These are phyloP conservation scores for Phthorimaea operculella DNA, from an alignment of 1,140 invertebrate species.

Conservation along the genomic window DNA sequence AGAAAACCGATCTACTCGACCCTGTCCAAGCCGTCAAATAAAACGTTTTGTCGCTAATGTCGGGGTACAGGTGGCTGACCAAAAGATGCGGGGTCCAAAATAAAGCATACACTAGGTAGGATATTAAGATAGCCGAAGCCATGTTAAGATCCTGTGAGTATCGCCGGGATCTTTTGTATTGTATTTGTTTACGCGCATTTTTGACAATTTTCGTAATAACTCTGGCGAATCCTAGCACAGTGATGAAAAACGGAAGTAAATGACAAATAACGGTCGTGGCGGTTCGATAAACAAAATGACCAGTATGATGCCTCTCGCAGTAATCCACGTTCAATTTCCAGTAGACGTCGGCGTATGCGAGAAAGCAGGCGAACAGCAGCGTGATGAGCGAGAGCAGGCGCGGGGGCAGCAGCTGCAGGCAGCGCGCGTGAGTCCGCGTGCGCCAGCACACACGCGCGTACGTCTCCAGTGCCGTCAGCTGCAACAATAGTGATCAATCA, in stretches of 20 bases:
- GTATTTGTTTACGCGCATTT: slow-evolving; percentile 58
- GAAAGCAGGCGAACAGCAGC: slow-evolving; percentile 10
- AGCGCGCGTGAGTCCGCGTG: slow-evolving; percentile 60
- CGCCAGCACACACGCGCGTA: slow-evolving; percentile 71
- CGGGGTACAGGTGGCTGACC: slow-evolving; percentile 66
- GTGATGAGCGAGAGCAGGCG: slow-evolving; percentile 16
- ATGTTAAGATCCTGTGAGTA: slow-evolving; percentile 74
- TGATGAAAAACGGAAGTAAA: slow-evolving; percentile 66
- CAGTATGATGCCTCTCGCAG: slow-evolving; percentile 64
- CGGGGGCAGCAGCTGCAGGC: slow-evolving; percentile 49
- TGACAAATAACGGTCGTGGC: slow-evolving; percentile 69
- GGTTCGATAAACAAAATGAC: slow-evolving; percentile 64
- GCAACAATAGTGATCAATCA: background rate
- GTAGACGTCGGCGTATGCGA: slow-evolving; percentile 29
- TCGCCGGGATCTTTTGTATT: slow-evolving; percentile 72
- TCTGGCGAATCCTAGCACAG: slow-evolving; percentile 65
- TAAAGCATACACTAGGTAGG: slow-evolving; percentile 72
- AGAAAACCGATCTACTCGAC: slow-evolving; percentile 75
- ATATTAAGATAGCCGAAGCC: slow-evolving; percentile 73
- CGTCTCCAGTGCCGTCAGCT: slow-evolving; percentile 74
- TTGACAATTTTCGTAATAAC: slow-evolving; percentile 52
- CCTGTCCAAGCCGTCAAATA: slow-evolving; percentile 77
- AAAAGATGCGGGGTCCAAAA: slow-evolving; percentile 79
- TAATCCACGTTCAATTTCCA: slow-evolving; percentile 69
- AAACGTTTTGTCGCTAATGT: slow-evolving; percentile 66